Percentiles rank a stretch among this genome's conserved stretches.
Conservation (phyloP, 1,140 invertebrate species). For the Hylaeus anthracinus region DNA sequence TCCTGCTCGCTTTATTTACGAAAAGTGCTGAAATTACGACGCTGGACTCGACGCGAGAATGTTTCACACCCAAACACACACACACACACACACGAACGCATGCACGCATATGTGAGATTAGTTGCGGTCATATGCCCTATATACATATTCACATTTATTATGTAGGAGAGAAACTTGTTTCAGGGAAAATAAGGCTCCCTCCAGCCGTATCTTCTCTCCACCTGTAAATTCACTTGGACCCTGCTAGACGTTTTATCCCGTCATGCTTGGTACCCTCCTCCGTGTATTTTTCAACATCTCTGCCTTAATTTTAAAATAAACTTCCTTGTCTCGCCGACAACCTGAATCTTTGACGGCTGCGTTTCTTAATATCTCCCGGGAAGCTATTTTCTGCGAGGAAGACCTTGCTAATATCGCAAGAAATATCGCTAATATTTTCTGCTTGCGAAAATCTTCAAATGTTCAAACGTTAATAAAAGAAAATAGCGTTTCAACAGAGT, state of each 20-base stretch:
- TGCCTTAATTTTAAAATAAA: constrained; percentile 14
- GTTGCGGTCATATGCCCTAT: background rate
- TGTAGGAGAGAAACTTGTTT: background rate
- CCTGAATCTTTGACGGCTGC: background rate
- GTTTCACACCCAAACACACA: background rate
- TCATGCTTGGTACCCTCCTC: background rate
- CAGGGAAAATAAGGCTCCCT: background rate
- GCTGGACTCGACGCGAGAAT: background rate
- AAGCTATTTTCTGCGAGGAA: background rate
- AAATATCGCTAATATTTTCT: too few relatives aligned
- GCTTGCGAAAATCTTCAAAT: too few relatives aligned
- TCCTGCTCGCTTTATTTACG: background rate
- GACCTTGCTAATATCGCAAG: background rate
- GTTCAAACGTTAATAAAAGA: too few relatives aligned
- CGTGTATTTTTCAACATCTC: constrained; percentile 3
- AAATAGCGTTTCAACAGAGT: too few relatives aligned
- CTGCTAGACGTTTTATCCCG: background rate
- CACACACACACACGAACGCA: too few relatives aligned
- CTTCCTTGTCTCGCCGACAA: background rate
- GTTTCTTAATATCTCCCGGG: background rate
- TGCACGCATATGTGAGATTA: background rate
- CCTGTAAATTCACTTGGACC: constrained; percentile 13
- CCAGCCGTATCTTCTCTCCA: background rate
- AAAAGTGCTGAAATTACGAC: background rate
- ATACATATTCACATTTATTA: constrained; percentile 19